Evolutionary conservation across 35 echinoderm and acorn worm species (phyloP).

Genomic region (Apostichopus californicus): DNA sequence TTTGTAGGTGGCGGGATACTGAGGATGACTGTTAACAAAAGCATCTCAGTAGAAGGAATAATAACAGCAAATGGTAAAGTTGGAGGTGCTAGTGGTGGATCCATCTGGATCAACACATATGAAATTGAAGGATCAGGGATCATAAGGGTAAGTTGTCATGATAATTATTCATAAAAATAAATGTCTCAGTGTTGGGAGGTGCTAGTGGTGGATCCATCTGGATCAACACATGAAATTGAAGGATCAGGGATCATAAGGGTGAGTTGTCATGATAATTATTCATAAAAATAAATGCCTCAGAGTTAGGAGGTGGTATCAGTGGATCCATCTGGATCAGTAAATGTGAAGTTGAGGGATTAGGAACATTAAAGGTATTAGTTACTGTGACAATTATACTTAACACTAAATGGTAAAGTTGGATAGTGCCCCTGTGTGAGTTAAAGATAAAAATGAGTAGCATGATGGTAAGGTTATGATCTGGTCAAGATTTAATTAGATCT

Average conservation of each 20-base stretch:
- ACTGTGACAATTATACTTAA: no score
- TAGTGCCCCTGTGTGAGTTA: background rate
- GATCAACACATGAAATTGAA: slow-evolving; percentile 69
- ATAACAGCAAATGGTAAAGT: slow-evolving; percentile 57
- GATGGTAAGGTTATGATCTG: no score
- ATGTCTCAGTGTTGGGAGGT: slow-evolving; percentile 52
- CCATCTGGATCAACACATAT: slow-evolving; percentile 70
- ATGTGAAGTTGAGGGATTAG: slow-evolving; percentile 70
- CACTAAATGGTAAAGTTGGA: background rate
- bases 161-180: slow-evolving; percentile 27
- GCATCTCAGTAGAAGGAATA: slow-evolving; percentile 70
- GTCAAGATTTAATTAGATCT: no score
- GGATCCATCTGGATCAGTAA: slow-evolving; percentile 75
- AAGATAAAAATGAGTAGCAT: no score
- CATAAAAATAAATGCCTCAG: slow-evolving; percentile 53
- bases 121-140: slow-evolving; percentile 71
- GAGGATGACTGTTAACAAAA: slow-evolving; percentile 43
- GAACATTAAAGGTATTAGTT: slow-evolving; percentile 62
- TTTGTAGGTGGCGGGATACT: slow-evolving; percentile 81
- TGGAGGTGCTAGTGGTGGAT: slow-evolving; percentile 78
- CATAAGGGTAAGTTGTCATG: slow-evolving; percentile 57
- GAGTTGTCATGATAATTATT: background rate
- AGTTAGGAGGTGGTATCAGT: slow-evolving; percentile 62
- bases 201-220: slow-evolving; percentile 77
- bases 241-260: slow-evolving; percentile 82